A percentile compares a stretch with the other conserved stretches of the same genome.
Conservation (phyloP, 2,113 vertebrate species). For the Paracanthobrama guichenoti region DNA sequence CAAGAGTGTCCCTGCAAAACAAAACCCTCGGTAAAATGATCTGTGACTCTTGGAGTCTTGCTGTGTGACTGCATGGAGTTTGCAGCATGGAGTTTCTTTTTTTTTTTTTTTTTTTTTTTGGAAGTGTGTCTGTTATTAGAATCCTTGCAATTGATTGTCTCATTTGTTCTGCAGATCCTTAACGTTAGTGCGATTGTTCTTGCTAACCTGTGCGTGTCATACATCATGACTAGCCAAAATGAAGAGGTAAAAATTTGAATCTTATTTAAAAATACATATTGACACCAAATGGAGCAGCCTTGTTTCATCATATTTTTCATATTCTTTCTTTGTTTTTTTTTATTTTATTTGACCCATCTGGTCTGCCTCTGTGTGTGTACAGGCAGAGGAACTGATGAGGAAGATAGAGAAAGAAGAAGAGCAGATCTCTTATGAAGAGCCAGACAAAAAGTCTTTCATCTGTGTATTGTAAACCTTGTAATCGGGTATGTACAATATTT, state of each 20-base stretch:
- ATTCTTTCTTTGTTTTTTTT: neutral
- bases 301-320: neutral
- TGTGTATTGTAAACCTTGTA: slow-evolving; percentile 96
- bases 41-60: slow-evolving; percentile 46
- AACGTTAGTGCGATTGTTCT: slow-evolving; percentile 91
- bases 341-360: neutral
- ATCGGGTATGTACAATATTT: slow-evolving; percentile 80
- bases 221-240: slow-evolving; percentile 95
- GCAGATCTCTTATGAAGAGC: slow-evolving; percentile 87
- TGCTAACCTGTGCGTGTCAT: slow-evolving; percentile 95
- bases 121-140: neutral
- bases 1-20: slow-evolving; percentile 81
- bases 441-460: slow-evolving; percentile 90
- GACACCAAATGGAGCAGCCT: neutral
- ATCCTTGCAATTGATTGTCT: neutral
- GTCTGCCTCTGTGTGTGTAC: neutral
- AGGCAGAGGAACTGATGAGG: slow-evolving; percentile 93
- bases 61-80: slow-evolving; percentile 48
- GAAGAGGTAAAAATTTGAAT: slow-evolving; percentile 77
- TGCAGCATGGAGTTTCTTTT: slow-evolving; percentile 54
- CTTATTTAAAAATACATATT: neutral
- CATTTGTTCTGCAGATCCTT: slow-evolving; percentile 76
- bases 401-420: slow-evolving; percentile 97
- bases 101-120: slow-evolving; percentile 16
- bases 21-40: slow-evolving; percentile 77